phyloP scores from a whole-genome alignment of 37 sponge, comb jelly and placozoan species.

The Eunapius fragilis region DNA sequence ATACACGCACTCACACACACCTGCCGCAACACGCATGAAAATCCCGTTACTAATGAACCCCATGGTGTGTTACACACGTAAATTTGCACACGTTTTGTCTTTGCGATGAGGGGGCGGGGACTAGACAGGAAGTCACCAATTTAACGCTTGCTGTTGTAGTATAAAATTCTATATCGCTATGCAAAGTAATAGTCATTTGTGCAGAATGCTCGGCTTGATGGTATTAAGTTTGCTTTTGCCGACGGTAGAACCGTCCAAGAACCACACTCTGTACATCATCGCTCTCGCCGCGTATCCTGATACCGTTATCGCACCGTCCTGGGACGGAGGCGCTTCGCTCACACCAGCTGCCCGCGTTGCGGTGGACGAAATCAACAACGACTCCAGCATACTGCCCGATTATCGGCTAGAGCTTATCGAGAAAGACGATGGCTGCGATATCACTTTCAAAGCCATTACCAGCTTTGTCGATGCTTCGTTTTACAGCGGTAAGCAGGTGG shows the following conservation, averaged over 20 bases:
- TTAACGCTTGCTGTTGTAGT: too few relatives aligned
- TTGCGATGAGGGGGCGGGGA: too few relatives aligned
- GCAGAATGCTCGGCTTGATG: not conserved
- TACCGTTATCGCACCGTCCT: not conserved
- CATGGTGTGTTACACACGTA: too few relatives aligned
- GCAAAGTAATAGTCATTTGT: not conserved
- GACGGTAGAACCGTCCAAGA: not conserved
- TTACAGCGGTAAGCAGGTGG: conserved; percentile 13
- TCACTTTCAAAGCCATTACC: not conserved
- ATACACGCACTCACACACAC: too few relatives aligned
- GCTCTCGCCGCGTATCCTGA: not conserved
- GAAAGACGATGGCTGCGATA: not conserved
- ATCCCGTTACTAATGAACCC: too few relatives aligned
- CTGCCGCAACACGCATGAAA: too few relatives aligned
- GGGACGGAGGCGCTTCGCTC: not conserved
- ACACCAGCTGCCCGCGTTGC: not conserved
- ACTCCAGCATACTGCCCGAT: not conserved
- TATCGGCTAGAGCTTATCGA: not conserved
- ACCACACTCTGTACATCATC: not conserved
- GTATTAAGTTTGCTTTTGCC: not conserved
- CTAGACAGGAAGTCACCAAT: too few relatives aligned
- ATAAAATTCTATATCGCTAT: too few relatives aligned
- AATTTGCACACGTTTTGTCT: too few relatives aligned
- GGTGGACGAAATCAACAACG: not conserved
- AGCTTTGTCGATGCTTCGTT: not conserved